Evolutionary conservation across 1,140 invertebrate genomes (phyloP).

Genomic region (Scylla paramamosain): DNA sequence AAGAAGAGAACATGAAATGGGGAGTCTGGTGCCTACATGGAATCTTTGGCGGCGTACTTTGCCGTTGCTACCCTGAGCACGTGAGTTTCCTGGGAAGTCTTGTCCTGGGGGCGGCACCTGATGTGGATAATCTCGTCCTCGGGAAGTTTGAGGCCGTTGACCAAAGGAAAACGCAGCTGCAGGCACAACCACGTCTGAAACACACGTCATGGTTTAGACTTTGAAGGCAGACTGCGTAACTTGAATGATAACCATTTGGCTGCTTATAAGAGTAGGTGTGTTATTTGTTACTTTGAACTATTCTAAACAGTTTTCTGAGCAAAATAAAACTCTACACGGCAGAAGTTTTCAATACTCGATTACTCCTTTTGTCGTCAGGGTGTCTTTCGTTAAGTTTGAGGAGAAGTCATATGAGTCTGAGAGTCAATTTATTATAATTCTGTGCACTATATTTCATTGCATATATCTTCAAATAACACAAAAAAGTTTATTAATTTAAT

Average conservation of each 20-base stretch:
- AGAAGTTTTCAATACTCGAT: no score
- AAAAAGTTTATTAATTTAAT: no score
- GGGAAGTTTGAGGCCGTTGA: slow-evolving; percentile 84
- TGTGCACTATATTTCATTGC: no score
- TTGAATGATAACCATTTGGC: background rate
- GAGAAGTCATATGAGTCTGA: no score
- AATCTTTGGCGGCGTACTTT: slow-evolving; percentile 72
- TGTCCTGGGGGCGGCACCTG: slow-evolving; percentile 84
- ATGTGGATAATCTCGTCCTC: slow-evolving; percentile 84
- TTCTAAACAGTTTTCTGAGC: no score
- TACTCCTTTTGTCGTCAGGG: no score
- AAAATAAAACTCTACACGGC: no score
- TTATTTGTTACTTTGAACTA: no score
- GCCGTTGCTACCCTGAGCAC: slow-evolving; percentile 77
- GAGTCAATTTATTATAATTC: no score
- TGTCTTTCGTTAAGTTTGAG: no score
- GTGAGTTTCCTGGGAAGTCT: slow-evolving; percentile 83
- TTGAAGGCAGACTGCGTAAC: background rate
- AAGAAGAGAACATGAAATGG: slow-evolving; percentile 30
- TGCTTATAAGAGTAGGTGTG: no score
- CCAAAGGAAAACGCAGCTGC: slow-evolving; percentile 84
- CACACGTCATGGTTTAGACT: background rate
- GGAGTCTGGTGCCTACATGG: slow-evolving; percentile 73
- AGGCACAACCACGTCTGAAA: slow-evolving; percentile 81
- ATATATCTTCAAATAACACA: no score